Conservation (phyloP, 2,113 vertebrate species). For the Corythornis cristatus region DNA sequence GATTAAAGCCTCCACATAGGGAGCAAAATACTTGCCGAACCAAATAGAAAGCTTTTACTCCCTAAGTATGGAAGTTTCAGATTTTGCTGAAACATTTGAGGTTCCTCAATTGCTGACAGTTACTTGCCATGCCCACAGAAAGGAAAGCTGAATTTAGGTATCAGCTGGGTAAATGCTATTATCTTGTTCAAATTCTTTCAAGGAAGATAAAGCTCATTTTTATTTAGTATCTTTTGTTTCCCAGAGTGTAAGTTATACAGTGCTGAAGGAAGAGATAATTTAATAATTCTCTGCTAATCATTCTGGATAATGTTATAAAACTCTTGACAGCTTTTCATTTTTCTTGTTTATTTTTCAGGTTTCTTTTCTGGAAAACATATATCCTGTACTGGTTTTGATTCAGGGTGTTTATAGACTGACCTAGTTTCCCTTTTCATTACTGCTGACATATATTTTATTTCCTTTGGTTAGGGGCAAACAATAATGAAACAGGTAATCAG, state of each 20-base stretch:
- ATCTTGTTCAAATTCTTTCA: not conserved
- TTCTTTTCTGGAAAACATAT: constrained; percentile 15
- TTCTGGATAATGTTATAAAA: constrained; percentile 20
- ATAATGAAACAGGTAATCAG: constrained; percentile 70
- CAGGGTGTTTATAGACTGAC: constrained; percentile 48
- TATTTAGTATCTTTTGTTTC: not conserved
- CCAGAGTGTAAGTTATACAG: not conserved
- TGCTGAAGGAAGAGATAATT: not conserved
- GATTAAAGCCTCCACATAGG: not conserved
- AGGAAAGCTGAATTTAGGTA: not conserved
- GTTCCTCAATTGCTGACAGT: not conserved
- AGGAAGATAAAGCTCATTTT: not conserved
- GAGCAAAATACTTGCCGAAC: not conserved
- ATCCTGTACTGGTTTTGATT: constrained; percentile 47
- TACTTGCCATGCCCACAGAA: not conserved
- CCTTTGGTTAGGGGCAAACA: constrained; percentile 63
- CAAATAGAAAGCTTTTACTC: not conserved
- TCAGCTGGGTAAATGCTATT: not conserved
- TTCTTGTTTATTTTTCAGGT: constrained; percentile 48
- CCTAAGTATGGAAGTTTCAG: not conserved
- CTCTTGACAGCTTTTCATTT: constrained; percentile 41
- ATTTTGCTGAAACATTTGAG: not conserved
- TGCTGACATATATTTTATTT: constrained; percentile 66
- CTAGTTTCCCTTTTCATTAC: constrained; percentile 62
- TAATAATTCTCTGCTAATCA: constrained; percentile 39